phyloP scores from a whole-genome alignment of 2,113 vertebrate genomes.

The Nothoprocta pentlandii region DNA sequence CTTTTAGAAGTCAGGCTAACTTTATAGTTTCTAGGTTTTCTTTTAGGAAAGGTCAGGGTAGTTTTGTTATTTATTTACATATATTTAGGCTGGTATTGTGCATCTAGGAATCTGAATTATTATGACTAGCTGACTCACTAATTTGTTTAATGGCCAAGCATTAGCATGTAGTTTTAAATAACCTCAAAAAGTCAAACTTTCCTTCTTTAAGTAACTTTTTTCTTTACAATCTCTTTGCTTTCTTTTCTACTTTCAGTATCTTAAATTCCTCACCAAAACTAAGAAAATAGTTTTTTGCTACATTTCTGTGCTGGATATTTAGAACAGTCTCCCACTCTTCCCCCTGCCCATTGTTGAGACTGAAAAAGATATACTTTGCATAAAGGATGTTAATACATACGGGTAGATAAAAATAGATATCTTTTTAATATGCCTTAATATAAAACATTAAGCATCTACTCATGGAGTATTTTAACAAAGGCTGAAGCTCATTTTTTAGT shows the following conservation, averaged over 20 bases:
- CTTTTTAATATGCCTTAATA: not conserved
- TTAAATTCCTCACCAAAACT: not conserved
- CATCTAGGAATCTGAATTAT: not conserved
- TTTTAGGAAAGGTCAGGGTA: not conserved
- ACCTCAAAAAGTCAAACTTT: not conserved
- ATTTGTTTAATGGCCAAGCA: not conserved
- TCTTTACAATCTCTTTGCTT: not conserved
- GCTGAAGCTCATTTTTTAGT: not conserved
- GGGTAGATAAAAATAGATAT: not conserved
- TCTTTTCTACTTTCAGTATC: not conserved
- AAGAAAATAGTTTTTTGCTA: not conserved
- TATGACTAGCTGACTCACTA: not conserved
- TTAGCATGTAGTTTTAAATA: not conserved
- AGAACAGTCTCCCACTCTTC: not conserved
- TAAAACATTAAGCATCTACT: slow-evolving; percentile 8
- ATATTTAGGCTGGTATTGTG: accelerated
- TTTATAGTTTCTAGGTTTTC: not conserved
- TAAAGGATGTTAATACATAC: not conserved
- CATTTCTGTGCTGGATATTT: not conserved
- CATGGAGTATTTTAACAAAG: not conserved
- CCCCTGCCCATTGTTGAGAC: not conserved
- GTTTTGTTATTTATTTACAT: not conserved
- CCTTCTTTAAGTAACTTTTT: not conserved
- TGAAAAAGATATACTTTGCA: not conserved
- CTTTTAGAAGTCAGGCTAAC: not conserved